phyloP scores from a whole-genome alignment of 2,888 invertebrate genomes.

The Holacanthella duospinosa region DNA sequence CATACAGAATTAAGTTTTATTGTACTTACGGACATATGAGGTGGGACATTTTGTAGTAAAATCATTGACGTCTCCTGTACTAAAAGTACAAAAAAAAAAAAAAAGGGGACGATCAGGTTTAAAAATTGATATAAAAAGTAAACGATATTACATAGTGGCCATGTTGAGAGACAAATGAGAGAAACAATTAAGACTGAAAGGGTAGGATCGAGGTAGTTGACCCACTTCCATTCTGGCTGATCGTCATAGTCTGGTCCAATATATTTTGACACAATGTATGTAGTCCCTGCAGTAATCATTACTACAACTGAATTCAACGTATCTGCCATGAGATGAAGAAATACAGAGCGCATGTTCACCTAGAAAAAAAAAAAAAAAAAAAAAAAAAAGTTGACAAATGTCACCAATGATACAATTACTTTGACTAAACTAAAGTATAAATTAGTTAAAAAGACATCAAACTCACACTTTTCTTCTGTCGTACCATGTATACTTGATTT shows the following conservation, averaged over 20 bases:
- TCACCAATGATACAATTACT: no score
- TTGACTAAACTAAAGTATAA: no score
- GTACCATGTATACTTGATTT: no score
- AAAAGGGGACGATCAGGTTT: not conserved
- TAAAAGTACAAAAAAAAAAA: slow-evolving; percentile 25
- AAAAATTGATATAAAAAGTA: not conserved
- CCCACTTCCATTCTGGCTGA: slow-evolving; percentile 47
- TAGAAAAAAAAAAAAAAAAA: slow-evolving; percentile 62
- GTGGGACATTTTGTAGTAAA: slow-evolving; percentile 88
- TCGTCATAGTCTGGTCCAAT: not conserved
- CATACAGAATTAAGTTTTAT: slow-evolving; percentile 36
- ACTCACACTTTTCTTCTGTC: no score
- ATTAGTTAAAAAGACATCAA: no score
- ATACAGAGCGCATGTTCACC: slow-evolving; percentile 98
- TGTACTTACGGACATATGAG: not conserved
- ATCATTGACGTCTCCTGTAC: slow-evolving; percentile 86
- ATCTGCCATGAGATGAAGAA: slow-evolving; percentile 91
- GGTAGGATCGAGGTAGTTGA: slow-evolving; percentile 83
- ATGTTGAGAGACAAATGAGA: slow-evolving; percentile 73
- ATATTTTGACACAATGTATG: not conserved
- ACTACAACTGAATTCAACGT: slow-evolving; percentile 92
- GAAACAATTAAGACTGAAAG: slow-evolving; percentile 78
- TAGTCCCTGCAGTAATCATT: slow-evolving; percentile 60
- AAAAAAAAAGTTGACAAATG: no score
- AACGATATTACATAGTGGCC: slow-evolving; percentile 54